phyloP scores from a whole-genome alignment of 2,113 vertebrate species.

The Gobiocypris rarus region DNA sequence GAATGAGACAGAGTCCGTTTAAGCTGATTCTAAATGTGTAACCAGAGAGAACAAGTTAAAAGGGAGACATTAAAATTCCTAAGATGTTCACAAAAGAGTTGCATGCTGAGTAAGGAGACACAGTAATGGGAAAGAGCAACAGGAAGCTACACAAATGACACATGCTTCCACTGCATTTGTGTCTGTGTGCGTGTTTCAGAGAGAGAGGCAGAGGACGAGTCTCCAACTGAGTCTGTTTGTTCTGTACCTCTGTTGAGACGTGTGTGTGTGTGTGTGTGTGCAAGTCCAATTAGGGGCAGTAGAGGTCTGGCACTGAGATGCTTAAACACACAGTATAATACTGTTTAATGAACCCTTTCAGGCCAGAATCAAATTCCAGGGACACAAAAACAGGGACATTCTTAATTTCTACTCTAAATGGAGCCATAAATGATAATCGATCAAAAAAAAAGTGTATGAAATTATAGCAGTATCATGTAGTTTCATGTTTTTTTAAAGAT shows the following conservation, averaged over 20 bases:
- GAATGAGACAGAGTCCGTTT: slow-evolving; percentile 33
- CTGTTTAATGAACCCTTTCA: background rate
- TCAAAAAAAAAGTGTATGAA: too few relatives aligned
- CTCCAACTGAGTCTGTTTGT: slow-evolving; percentile 45
- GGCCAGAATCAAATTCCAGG: background rate
- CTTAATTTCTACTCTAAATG: background rate
- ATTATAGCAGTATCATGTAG: background rate
- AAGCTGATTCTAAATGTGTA: slow-evolving; percentile 35
- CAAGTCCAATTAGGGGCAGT: slow-evolving; percentile 45
- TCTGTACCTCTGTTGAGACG: slow-evolving; percentile 23
- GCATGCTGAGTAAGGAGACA: slow-evolving; percentile 53
- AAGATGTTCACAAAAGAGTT: slow-evolving; percentile 42
- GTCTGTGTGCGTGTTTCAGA: slow-evolving; percentile 20
- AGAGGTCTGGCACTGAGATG: slow-evolving; percentile 21
- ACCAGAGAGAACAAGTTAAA: slow-evolving; percentile 16
- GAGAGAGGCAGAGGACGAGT: slow-evolving; percentile 12
- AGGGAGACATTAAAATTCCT: slow-evolving; percentile 51
- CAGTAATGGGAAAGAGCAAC: slow-evolving; percentile 49
- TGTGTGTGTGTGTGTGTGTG: slow-evolving; percentile 6
- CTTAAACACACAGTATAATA: slow-evolving; percentile 22
- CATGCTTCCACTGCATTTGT: slow-evolving; percentile 38
- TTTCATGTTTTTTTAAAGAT: background rate
- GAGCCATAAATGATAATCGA: background rate
- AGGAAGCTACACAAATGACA: slow-evolving; percentile 49
- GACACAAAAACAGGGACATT: background rate